phyloP scores from a whole-genome alignment of 2,888 invertebrate genomes.

The Anoplius nigerrimus region DNA sequence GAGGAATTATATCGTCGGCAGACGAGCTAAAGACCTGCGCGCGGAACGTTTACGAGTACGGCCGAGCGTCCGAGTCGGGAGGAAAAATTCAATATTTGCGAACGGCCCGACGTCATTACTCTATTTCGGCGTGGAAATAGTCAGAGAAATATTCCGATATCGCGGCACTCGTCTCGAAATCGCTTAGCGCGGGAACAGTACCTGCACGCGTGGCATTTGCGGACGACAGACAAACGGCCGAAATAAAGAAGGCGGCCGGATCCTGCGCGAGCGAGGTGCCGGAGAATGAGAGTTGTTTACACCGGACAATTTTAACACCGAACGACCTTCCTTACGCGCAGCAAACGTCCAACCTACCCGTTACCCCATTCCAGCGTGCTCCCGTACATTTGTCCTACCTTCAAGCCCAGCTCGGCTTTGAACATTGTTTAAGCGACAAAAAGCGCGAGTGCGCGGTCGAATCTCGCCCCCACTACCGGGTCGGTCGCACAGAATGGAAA shows the following conservation, averaged over 20 bases:
- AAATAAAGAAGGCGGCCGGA: conserved; percentile 6
- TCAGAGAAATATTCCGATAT: conserved; percentile 4
- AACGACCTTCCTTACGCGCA: conserved; percentile 7
- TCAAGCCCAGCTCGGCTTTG: background rate
- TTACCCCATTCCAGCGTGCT: background rate
- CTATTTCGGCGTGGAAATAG: no score
- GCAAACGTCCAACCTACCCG: background rate
- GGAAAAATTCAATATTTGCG: no score
- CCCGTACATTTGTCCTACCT: background rate
- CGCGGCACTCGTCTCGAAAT: background rate
- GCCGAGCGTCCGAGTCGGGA: no score
- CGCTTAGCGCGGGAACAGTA: background rate
- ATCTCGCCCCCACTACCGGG: no score
- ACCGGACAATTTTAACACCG: conserved; percentile 1
- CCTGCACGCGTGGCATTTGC: background rate
- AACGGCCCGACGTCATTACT: no score
- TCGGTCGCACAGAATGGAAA: no score
- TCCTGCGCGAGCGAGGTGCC: conserved; percentile 13
- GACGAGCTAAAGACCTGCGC: no score
- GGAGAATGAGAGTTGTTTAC: conserved; percentile 45
- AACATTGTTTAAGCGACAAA: no score
- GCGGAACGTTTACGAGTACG: no score
- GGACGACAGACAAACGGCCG: conserved; percentile 8
- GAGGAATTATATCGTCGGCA: no score
- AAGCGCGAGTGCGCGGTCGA: no score